A percentile compares a stretch with the other conserved stretches of the same genome.
Evolutionary conservation across 2,888 invertebrate species (phyloP).

Genomic region (Nycteola revayana): DNA sequence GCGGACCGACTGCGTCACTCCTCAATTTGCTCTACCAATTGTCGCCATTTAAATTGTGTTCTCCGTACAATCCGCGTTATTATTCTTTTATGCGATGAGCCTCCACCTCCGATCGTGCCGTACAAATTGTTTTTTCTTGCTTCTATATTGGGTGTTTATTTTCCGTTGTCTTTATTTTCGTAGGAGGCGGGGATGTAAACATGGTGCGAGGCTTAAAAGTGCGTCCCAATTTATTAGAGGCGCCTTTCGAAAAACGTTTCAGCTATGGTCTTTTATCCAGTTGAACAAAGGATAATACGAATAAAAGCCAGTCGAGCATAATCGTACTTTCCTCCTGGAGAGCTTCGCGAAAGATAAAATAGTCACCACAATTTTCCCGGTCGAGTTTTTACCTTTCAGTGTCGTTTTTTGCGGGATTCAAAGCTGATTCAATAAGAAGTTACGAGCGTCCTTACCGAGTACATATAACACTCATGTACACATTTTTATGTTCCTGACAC

Average conservation of each 20-base stretch:
- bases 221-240: constrained; percentile 67
- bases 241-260: constrained; percentile 63
- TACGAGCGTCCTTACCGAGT: constrained; percentile 54
- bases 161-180: constrained; percentile 56
- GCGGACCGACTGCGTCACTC: constrained; percentile 41
- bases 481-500: constrained; percentile 37
- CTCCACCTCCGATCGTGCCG: constrained; percentile 32
- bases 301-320: constrained; percentile 71
- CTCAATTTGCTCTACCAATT: constrained; percentile 55
- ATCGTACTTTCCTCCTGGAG: constrained; percentile 58
- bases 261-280: constrained; percentile 65
- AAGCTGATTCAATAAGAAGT: constrained; percentile 67
- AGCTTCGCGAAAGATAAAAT: constrained; percentile 61
- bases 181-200: constrained; percentile 59
- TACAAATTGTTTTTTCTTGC: constrained; percentile 47
- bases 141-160: constrained; percentile 48
- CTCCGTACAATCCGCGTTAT: constrained; percentile 63
- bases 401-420: constrained; percentile 50
- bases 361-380: constrained; percentile 64
- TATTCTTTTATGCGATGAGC: constrained; percentile 57
- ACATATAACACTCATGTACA: constrained; percentile 26
- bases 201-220: constrained; percentile 59
- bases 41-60: constrained; percentile 73
- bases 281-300: constrained; percentile 73
- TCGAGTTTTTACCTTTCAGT: constrained; percentile 60